A percentile compares a stretch with the other conserved stretches of the same genome.
Conservation (phyloP, 2,797 vertebrate species). For the Malurus splendens region DNA sequence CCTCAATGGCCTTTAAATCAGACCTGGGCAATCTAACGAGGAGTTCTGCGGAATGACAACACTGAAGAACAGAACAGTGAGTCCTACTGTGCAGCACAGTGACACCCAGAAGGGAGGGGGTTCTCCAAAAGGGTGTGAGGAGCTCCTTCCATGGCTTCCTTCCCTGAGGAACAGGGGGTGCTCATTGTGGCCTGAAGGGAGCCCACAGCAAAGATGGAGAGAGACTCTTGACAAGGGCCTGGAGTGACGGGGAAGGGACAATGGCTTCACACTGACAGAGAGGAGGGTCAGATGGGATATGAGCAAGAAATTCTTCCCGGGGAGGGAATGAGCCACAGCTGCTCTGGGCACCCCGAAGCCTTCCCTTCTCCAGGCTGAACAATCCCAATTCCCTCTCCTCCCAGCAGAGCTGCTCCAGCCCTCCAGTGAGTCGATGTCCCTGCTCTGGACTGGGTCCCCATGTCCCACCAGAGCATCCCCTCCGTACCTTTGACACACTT, state of each 20-base stretch:
- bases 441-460: not conserved
- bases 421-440: not conserved
- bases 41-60: not conserved
- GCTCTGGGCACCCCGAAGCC: not conserved
- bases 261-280: not conserved
- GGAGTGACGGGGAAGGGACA: not conserved
- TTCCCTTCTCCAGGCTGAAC: not conserved
- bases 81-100: not conserved
- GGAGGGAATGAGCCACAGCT: not conserved
- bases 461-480: not conserved
- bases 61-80: not conserved
- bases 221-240: not conserved
- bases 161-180: not conserved
- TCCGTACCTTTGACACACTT: constrained; percentile 93
- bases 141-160: not conserved
- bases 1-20: not conserved
- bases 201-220: not conserved
- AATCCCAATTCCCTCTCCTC: not conserved
- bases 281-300: accelerated
- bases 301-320: not conserved
- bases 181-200: accelerated
- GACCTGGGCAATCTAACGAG: not conserved
- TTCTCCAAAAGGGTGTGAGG: not conserved
- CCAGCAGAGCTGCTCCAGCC: not conserved
- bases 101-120: not conserved